A percentile compares a stretch with the other conserved stretches of the same genome.
These are phyloP conservation scores for Python bivittatus DNA, from an alignment of 2,113 vertebrate species.

Conservation along the genomic window DNA sequence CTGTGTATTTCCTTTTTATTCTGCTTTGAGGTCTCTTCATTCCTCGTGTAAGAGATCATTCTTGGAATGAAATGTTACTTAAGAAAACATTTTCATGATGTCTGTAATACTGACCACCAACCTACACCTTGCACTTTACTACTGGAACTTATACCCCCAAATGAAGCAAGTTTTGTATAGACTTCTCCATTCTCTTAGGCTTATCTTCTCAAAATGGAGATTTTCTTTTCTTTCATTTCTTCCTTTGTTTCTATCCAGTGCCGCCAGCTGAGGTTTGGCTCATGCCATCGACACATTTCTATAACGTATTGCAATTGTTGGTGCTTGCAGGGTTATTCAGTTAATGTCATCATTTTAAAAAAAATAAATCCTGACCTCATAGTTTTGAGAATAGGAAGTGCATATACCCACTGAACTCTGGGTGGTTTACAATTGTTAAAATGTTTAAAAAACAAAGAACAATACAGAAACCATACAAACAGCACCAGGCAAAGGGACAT, in stretches of 20 bases:
- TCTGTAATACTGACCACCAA: not conserved
- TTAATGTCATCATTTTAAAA: no score
- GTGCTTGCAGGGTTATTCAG: not conserved
- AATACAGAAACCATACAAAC: no score
- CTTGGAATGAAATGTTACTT: no score
- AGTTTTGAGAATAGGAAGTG: no score
- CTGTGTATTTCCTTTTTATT: not conserved
- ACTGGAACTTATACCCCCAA: not conserved
- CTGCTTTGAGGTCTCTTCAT: not conserved
- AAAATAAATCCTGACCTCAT: no score
- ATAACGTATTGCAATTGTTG: not conserved
- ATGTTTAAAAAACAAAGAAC: no score
- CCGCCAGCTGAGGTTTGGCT: not conserved
- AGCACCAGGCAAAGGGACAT: no score
- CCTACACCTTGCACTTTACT: not conserved
- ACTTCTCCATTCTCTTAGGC: not conserved
- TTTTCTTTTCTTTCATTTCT: not conserved
- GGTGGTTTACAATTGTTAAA: no score
- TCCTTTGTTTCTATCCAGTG: not conserved
- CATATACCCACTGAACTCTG: no score
- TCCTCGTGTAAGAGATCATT: not conserved
- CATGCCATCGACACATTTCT: not conserved
- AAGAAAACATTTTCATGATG: not conserved
- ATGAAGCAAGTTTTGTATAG: not conserved
- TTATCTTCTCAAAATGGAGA: not conserved